Evolutionary conservation across 2,797 vertebrate species (phyloP), one percentile per base, ranked within the genome.

Genomic region (Chiroxiphia lanceolata): DNA sequence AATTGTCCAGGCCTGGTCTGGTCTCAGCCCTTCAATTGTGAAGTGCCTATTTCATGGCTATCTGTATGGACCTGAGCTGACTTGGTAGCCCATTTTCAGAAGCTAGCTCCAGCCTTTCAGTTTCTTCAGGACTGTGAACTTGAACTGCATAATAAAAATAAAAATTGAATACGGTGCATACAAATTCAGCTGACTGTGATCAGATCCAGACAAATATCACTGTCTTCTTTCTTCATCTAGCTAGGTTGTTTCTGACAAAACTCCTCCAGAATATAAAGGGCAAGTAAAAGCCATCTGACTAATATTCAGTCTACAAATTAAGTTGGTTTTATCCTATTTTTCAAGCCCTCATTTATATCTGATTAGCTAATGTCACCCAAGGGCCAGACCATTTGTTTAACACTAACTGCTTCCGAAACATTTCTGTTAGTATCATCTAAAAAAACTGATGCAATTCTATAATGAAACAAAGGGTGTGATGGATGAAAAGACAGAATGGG

Each of bases 331-430:
- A 83, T 79, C 50, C 51, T 88, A 81, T 96, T 95, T 96, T 96
- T 81, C 77, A 95, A 90, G 45, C 2, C 26, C 67, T 90, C 1
- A 0, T 91, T 96, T 94, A 90, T 90, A 91, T 90, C 59, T 91
- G 71, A 88, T 95, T 94, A 94, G 54, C 50, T 94, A 94, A 93
- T 76, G 81, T 83, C 89, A 95, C 85, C 79, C 59, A 83, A 90
- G 79, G 96, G 79, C 72, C 45, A 63, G 48, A 53, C 51, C 70
- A 94, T 94, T 96, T 91, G 34, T 96, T 96, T 78, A 87, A 79
- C 34, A 75, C 68, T 84, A 93, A 92, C 91, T 82, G 77, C 77
- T 94, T 96, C 83, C 0, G 0, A 94, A 96, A 72, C 29, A 78
- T 90, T 95, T 90, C 51, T 84, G 33, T 78, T 90, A 65, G 36